These are phyloP conservation scores for Gallinago undulata DNA, from an alignment of 2,113 vertebrate species.

Conservation along the genomic window DNA sequence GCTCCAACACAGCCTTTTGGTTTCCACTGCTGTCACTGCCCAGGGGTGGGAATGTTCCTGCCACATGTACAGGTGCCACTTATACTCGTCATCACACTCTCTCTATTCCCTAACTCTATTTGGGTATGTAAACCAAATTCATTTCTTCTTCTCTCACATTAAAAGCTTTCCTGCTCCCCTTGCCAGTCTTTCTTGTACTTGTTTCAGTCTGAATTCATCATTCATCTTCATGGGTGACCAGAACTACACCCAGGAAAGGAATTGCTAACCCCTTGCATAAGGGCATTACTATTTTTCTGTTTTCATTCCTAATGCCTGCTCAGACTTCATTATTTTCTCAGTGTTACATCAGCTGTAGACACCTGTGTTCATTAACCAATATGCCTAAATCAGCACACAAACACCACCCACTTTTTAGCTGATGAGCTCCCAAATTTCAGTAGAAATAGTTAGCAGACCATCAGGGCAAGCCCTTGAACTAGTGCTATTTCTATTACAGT, in stretches of 20 bases:
- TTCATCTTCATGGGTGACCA: not conserved
- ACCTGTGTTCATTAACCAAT: not conserved
- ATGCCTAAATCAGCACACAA: not conserved
- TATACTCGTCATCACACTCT: accelerated
- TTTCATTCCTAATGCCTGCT: not conserved
- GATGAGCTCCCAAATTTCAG: not conserved
- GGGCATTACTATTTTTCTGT: not conserved
- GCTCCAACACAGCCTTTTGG: not conserved
- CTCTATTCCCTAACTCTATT: not conserved
- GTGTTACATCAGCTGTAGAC: not conserved
- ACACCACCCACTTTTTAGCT: not conserved
- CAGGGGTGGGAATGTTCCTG: not conserved
- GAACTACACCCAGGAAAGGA: not conserved
- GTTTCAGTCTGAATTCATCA: not conserved
- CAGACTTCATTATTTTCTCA: not conserved
- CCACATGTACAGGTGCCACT: not conserved
- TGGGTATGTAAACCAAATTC: not conserved
- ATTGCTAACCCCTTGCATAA: not conserved
- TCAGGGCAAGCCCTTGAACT: not conserved
- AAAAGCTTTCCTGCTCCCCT: not conserved
- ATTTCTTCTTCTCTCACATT: not conserved
- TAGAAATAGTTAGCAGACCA: not conserved
- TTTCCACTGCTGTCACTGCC: not conserved
- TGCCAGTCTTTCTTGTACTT: not conserved
- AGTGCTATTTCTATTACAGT: not conserved